Conservation (phyloP, 2,113 vertebrate genomes). For the Phainopepla nitens region DNA sequence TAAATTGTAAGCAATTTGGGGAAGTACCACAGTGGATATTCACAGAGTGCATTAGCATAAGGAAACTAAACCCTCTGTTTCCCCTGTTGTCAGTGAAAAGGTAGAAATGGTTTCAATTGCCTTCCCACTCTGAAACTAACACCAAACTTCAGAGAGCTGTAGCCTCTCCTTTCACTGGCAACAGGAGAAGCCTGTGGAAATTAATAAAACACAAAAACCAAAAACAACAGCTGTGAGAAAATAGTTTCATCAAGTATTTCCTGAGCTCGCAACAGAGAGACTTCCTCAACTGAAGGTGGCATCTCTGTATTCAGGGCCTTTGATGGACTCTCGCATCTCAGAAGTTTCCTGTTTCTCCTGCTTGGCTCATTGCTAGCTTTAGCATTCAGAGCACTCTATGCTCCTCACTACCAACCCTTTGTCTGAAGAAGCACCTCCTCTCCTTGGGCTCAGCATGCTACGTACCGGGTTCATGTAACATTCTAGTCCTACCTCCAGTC, state of each 20-base stretch:
- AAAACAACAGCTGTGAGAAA: not conserved
- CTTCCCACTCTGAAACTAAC: not conserved
- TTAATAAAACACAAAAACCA: too few species aligned
- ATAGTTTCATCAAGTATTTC: not conserved
- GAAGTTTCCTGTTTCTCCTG: not conserved
- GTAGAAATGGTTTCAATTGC: not conserved
- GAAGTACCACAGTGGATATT: not conserved
- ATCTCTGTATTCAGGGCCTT: not conserved
- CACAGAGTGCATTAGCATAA: not conserved
- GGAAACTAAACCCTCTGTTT: not conserved
- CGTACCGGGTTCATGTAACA: not conserved
- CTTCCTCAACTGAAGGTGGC: not conserved
- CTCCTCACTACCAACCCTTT: not conserved
- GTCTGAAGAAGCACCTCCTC: not conserved
- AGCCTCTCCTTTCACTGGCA: not conserved
- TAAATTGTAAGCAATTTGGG: not conserved
- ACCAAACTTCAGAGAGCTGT: not conserved
- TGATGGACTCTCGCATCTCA: not conserved
- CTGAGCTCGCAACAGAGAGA: not conserved
- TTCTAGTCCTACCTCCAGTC: not conserved
- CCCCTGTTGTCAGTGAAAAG: not conserved
- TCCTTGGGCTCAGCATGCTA: not conserved
- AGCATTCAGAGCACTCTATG: not conserved
- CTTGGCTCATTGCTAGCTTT: not conserved
- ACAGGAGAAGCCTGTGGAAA: not conserved